These are phyloP conservation scores for Theocolax elegans DNA, from an alignment of 1,140 invertebrate genomes.

Conservation along the genomic window DNA sequence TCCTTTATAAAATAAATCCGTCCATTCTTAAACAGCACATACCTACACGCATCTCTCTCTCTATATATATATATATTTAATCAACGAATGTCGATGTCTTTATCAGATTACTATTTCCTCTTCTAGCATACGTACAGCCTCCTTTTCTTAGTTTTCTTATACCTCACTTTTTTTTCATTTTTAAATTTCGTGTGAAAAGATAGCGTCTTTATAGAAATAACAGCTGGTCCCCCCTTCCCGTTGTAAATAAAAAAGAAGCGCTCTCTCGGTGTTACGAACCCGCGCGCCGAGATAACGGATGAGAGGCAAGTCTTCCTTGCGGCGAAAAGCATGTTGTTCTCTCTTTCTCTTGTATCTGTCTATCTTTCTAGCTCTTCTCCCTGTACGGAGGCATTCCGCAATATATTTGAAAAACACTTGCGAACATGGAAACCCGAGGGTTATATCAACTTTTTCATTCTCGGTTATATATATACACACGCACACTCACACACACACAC, in stretches of 20 bases:
- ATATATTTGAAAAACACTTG: neutral
- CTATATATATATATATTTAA: no score
- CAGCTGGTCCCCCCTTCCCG: neutral
- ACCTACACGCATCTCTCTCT: no score
- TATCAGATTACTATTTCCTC: neutral
- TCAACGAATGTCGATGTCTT: neutral
- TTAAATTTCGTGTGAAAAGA: neutral
- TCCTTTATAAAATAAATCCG: no score
- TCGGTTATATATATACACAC: slow-evolving; percentile 2
- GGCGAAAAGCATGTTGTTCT: slow-evolving; percentile 13
- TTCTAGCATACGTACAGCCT: neutral
- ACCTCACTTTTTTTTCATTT: neutral
- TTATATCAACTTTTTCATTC: slow-evolving; percentile 2
- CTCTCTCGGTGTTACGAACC: neutral
- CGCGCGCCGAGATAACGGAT: neutral
- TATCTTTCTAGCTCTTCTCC: slow-evolving; percentile 16
- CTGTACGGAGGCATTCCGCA: neutral
- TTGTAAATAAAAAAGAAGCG: neutral
- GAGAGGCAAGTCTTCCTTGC: slow-evolving; percentile 22
- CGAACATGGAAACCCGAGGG: neutral
- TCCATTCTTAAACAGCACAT: no score
- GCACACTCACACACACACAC: no score
- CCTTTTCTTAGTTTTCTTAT: neutral
- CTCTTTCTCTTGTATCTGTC: neutral
- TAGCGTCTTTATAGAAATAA: neutral